Conservation (phyloP, 2,797 vertebrate genomes). For the Pseudomugil tenellus region DNA sequence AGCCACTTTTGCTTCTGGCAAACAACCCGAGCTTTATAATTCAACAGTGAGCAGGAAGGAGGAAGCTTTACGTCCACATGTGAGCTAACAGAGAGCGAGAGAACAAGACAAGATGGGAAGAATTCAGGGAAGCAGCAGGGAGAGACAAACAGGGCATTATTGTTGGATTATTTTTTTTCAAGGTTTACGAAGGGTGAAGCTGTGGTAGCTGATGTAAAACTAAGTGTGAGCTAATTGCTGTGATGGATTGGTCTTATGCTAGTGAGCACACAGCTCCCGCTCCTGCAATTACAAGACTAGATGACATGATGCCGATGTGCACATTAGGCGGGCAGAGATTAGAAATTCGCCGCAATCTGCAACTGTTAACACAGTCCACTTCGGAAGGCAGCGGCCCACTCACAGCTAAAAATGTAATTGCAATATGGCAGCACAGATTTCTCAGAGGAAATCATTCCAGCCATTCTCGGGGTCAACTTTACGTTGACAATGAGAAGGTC, state of each 20-base stretch:
- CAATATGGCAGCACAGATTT: conserved; percentile 42
- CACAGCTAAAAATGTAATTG: conserved; percentile 37
- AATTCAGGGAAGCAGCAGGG: conserved; percentile 5
- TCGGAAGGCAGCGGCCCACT: conserved; percentile 38
- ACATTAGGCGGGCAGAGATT: conserved; percentile 40
- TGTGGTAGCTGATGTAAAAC: conserved; percentile 28
- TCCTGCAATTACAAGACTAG: conserved; percentile 49
- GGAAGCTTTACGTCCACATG: conserved; percentile 7
- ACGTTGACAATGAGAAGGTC: conserved; percentile 41
- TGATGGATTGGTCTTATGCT: conserved; percentile 64
- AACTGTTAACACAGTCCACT: conserved; percentile 33
- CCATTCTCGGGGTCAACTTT: conserved; percentile 28
- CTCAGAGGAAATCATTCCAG: conserved; percentile 58
- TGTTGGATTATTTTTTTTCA: not conserved
- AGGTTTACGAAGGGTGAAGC: conserved; percentile 3
- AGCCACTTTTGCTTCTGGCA: conserved; percentile 47
- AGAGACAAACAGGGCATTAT: conserved; percentile 18
- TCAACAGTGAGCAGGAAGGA: conserved; percentile 33
- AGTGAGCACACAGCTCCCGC: conserved; percentile 38
- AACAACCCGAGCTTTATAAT: conserved; percentile 55
- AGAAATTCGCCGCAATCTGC: conserved; percentile 42
- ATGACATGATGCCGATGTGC: conserved; percentile 53
- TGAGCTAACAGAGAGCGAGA: not conserved
- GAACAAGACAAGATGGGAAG: conserved; percentile 5
- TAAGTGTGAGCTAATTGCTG: conserved; percentile 58